Evolutionary conservation across 2,888 invertebrate genomes (phyloP).

Genomic region (Apocheima hispidaria): DNA sequence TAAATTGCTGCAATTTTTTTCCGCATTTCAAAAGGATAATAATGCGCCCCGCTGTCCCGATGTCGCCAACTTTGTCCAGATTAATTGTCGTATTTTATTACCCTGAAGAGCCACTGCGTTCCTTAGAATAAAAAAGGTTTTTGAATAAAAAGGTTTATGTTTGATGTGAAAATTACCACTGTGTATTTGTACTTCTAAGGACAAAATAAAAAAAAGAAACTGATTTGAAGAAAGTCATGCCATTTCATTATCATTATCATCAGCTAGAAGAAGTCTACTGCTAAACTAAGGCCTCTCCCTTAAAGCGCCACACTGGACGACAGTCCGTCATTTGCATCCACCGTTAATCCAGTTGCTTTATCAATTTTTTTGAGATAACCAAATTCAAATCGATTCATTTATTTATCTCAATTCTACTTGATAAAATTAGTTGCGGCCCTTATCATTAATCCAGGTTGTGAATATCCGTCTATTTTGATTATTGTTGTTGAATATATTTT

Average conservation of each 20-base stretch:
- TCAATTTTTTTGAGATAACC: too few species aligned
- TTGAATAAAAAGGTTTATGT: slow-evolving; percentile 39
- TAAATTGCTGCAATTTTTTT: slow-evolving; percentile 53
- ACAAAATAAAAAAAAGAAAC: background rate
- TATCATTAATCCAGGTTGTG: too few species aligned
- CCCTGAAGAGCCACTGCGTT: slow-evolving; percentile 48
- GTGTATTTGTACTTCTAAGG: background rate
- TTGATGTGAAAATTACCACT: slow-evolving; percentile 11
- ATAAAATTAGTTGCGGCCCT: too few species aligned
- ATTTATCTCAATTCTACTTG: too few species aligned
- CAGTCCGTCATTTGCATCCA: too few species aligned
- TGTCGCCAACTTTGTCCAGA: slow-evolving; percentile 61
- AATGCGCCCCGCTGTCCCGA: slow-evolving; percentile 51
- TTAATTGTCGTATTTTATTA: slow-evolving; percentile 66
- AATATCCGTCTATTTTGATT: too few species aligned
- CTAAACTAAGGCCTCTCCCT: too few species aligned
- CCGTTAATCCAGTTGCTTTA: too few species aligned
- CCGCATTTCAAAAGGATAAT: slow-evolving; percentile 57
- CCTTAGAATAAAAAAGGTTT: slow-evolving; percentile 43
- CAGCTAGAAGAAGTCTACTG: background rate
- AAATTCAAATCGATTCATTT: too few species aligned
- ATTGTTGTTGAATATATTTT: too few species aligned
- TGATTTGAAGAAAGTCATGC: background rate
- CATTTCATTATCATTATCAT: background rate
- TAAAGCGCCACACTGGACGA: too few species aligned